Base-by-base conservation (phyloP, 2,797 vertebrate species). In the Alauda arvensis region DNA sequence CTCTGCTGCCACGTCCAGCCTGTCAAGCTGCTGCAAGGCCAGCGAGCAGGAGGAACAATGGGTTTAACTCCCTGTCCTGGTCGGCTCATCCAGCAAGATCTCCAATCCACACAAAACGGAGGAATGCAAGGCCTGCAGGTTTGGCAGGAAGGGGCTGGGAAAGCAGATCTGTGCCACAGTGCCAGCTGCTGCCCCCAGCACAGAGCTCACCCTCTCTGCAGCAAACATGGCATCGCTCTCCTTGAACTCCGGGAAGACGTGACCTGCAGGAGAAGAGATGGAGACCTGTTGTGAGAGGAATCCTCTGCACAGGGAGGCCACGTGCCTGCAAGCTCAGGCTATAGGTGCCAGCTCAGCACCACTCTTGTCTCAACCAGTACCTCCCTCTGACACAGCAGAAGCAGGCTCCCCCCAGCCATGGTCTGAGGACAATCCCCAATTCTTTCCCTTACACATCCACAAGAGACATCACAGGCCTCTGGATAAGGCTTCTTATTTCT, bases 141-240 rank as follows among this genome's bases (percentile, higher is more conserved):
- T 37, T 37, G 26, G 49, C 20, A 70, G 67, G 33, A 46, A 39
- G 28, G 42, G 20, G 21, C 69, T 16, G 33, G 18, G n/a, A 43
- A 8, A 51, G 52, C 53, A 42, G 61, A n/a, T 19, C 31, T 61
- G 63, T 31, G 33, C 65, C 10, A 6, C 66, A 65, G 51, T 4
- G 14, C 53, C 65, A 45, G 9, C 62, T 33, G 7, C 59, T 37
- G 31, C 12, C n/a, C 31, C 34, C 8, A 28, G 4, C 16, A 25
- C 43, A 39, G 59, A 20, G 88, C 98, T 98, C 88, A 99, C 99
- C 95, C 98, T 97, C 90, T 99, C 99, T 0, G 99, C 99, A 10
- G 99, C 98, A 57, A 99, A 99, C 99, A 99, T 99, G 40, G 99
- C 99, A 18, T 99, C 99, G 0, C 99, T 99, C 95, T 99, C 99